Conservation (phyloP, 2,113 vertebrate species). For the Malaclemys terrapin region DNA sequence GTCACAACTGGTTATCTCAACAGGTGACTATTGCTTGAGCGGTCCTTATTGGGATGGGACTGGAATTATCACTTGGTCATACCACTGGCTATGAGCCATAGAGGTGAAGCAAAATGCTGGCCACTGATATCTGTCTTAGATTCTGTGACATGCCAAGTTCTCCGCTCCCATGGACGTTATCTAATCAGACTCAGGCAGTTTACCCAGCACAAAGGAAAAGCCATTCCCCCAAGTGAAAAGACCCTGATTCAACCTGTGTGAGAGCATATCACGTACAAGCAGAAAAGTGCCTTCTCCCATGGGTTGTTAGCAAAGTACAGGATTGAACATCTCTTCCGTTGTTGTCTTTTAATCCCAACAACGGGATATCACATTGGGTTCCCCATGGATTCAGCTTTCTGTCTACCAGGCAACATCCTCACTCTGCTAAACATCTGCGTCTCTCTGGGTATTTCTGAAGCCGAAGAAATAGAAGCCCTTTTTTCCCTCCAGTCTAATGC, state of each 20-base stretch:
- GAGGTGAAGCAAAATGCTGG: background rate
- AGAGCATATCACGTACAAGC: background rate
- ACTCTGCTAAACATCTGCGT: fast-evolving
- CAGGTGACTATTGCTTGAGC: background rate
- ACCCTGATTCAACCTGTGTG: background rate
- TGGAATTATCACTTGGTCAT: background rate
- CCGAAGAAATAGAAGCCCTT: background rate
- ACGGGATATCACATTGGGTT: background rate
- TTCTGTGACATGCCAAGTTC: background rate
- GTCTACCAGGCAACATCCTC: background rate
- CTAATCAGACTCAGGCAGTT: background rate
- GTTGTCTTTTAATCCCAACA: background rate
- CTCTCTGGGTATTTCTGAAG: background rate
- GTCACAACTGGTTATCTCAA: background rate
- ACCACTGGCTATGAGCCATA: background rate
- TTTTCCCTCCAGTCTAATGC: background rate
- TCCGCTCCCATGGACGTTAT: background rate
- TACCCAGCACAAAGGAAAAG: background rate
- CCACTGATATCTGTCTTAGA: background rate
- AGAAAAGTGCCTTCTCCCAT: background rate
- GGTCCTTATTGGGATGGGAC: background rate
- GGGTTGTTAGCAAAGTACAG: background rate
- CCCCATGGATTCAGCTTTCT: background rate
- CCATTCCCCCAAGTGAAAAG: background rate
- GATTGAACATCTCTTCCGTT: background rate